phyloP scores from a whole-genome alignment of 2,797 vertebrate species.

The Myotis daubentonii region DNA sequence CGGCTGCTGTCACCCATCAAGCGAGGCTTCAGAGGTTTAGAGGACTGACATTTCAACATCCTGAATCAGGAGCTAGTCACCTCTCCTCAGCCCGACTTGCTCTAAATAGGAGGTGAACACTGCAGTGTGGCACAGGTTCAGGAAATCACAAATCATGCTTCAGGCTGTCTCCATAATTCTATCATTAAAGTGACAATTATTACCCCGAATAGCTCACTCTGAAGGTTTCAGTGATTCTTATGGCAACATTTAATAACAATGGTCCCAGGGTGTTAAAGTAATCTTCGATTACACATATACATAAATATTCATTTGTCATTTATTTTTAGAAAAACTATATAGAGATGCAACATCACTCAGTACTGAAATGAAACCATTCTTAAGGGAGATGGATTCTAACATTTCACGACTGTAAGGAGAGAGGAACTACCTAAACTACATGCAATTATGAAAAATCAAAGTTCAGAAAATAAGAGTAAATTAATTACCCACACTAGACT shows the following conservation, averaged over 20 bases:
- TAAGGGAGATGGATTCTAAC: not conserved
- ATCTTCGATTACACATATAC: not conserved
- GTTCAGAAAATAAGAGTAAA: constrained; percentile 34
- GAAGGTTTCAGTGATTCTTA: constrained; percentile 27
- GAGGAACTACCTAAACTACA: not conserved
- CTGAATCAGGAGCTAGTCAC: constrained; percentile 20
- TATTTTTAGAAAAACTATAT: constrained; percentile 39
- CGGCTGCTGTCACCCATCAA: constrained; percentile 9
- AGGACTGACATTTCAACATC: constrained; percentile 41
- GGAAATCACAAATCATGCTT: constrained; percentile 47
- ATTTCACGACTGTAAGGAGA: not conserved
- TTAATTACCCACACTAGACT: constrained; percentile 45
- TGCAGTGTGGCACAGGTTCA: constrained; percentile 37
- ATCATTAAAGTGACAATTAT: constrained; percentile 39
- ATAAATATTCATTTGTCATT: constrained; percentile 31
- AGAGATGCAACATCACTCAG: not conserved
- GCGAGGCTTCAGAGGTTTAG: not conserved
- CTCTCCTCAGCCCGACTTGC: not conserved
- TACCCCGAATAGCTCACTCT: constrained; percentile 16
- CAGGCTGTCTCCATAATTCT: constrained; percentile 23
- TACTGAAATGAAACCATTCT: not conserved
- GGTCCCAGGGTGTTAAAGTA: constrained; percentile 25
- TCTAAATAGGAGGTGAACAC: not conserved
- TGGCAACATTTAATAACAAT: not conserved
- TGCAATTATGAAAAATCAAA: constrained; percentile 45